Evolutionary conservation across 2,113 vertebrate species (phyloP).

Genomic region (Barbus barbus): DNA sequence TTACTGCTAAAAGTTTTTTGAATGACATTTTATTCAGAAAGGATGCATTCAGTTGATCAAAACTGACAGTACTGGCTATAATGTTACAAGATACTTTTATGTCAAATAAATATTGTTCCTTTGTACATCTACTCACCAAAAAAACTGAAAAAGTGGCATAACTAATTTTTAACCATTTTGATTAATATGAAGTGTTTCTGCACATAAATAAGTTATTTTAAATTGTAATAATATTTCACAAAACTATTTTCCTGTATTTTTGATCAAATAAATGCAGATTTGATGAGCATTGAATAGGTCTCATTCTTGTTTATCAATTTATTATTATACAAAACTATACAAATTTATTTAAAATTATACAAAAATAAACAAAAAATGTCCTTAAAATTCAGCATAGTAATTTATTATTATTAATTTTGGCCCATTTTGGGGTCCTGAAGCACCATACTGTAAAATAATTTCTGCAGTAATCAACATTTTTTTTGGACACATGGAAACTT

Average conservation of each 20-base stretch:
- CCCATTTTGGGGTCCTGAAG: neutral
- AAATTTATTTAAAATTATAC: neutral
- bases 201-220: too few relatives aligned
- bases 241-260: neutral
- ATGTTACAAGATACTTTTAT: neutral
- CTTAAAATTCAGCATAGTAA: too few relatives aligned
- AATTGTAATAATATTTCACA: neutral
- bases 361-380: neutral
- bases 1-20: too few relatives aligned
- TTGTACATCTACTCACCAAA: neutral
- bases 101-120: neutral
- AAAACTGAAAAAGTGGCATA: too few relatives aligned
- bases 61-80: neutral
- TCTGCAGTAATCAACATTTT: neutral
- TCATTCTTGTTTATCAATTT: neutral
- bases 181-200: too few relatives aligned
- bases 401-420: neutral
- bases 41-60: too few relatives aligned
- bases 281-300: too few relatives aligned
- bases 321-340: neutral
- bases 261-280: neutral
- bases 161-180: too few relatives aligned
- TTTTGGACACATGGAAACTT: neutral
- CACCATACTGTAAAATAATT: neutral
- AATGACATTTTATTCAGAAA: too few relatives aligned